Percentiles rank a stretch among this genome's conserved stretches.
Conservation (phyloP, 2,888 invertebrate species). For the Serripes groenlandicus region DNA sequence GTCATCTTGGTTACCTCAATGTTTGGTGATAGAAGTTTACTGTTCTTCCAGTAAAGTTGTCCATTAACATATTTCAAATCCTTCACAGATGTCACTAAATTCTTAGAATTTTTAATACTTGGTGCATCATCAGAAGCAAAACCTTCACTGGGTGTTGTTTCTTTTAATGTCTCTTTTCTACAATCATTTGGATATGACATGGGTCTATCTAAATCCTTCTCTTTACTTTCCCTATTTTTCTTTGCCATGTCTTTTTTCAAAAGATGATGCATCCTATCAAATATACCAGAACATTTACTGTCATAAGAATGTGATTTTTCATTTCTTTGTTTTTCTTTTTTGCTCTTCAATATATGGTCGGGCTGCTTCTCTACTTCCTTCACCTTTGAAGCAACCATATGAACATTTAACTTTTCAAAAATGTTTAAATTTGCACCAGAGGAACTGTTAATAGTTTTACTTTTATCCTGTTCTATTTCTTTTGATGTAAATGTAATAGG, state of each 20-base stretch:
- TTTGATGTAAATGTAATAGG: background rate
- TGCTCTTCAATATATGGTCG: background rate
- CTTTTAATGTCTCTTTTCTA: background rate
- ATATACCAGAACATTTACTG: constrained; percentile 10
- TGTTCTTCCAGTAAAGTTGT: constrained; percentile 4
- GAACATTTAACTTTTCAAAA: background rate
- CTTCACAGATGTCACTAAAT: background rate
- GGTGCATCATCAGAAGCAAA: too few species aligned
- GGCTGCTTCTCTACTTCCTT: background rate
- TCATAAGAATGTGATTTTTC: constrained; percentile 5
- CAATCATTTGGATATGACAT: background rate
- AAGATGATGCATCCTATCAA: background rate
- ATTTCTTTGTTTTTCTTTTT: background rate
- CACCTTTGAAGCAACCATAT: background rate
- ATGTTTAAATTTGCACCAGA: background rate
- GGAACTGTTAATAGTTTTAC: background rate
- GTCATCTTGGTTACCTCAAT: background rate
- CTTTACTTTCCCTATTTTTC: background rate
- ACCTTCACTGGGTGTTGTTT: background rate
- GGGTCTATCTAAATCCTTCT: background rate
- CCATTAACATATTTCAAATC: background rate
- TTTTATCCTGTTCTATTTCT: background rate
- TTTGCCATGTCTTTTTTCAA: background rate
- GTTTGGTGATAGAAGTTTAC: background rate
- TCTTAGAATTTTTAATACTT: too few species aligned